Evolutionary conservation across 2,888 invertebrate species (phyloP), one percentile per base, ranked within the genome.

Genomic region (Rhaphigaster nebulosa): DNA sequence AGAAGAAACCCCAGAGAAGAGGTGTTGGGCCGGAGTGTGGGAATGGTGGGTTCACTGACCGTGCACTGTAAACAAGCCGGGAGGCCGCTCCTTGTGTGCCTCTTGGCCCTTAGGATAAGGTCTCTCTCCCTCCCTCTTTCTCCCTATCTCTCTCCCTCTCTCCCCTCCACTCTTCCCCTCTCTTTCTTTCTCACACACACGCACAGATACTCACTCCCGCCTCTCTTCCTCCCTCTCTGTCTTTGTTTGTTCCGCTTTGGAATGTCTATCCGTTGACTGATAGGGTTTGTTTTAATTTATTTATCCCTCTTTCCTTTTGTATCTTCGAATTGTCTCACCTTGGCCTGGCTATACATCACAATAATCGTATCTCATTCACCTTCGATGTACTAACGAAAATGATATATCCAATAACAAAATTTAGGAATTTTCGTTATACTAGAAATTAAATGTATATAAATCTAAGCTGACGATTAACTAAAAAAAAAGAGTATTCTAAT

Each of bases 61-160:
- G 23, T n/a, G n/a, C 56, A 88, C 88, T 88, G 88, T 88, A 88
- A 88, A 88, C 88, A 88, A 88, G 88, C 60, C 88, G 45, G 45
- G 45, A 26, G 26, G 45, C 84, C 45, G 45, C 84, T 50, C 45
- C 45, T 41, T 80, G 80, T 80, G 80, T 80, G 80, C 80, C 29
- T 34, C 41, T 34, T 84, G n/a, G 84, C 84, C 45, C 84, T 50
- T 84, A 41, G 84, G 45, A 50, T 50, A 45, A 84, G n/a, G 20
- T 38, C 80, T 41, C 29, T 12, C 80, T 10, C 80, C 6, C 38
- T 12, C 10, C 20, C 41, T 6, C 34, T 8, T 23, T 12, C 34
- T 1, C 38, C 2, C 45, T 26, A 5, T 80, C 80, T n/a, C 41
- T 26, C 45, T n/a, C 45, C 18, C 70, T 5, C 29, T 15, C 60